A percentile compares a stretch with the other conserved stretches of the same genome.
These are phyloP conservation scores for Bombus terrestris DNA, from an alignment of 1,140 invertebrate species.

Conservation along the genomic window DNA sequence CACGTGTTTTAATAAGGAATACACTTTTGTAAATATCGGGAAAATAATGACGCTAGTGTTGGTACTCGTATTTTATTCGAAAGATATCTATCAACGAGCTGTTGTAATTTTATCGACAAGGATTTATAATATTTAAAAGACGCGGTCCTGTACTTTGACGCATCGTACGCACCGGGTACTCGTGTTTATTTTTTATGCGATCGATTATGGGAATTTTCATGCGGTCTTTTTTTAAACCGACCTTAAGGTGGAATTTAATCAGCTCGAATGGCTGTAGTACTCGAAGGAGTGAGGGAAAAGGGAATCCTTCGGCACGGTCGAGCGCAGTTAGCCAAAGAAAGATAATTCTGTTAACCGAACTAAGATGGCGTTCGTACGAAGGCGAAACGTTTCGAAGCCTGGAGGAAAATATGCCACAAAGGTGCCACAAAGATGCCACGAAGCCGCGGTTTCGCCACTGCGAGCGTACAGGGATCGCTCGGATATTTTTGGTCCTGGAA, in stretches of 20 bases:
- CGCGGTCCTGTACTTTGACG: too few species aligned
- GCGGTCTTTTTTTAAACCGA: slow-evolving; percentile 5
- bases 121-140: too few species aligned
- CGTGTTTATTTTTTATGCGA: not conserved
- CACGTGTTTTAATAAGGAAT: rapidly evolving
- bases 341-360: slow-evolving; percentile 52
- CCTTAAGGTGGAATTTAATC: slow-evolving; percentile 41
- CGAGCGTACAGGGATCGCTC: slow-evolving; percentile 41
- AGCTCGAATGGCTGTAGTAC: not conserved
- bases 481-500: slow-evolving; percentile 62
- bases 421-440: slow-evolving; percentile 64
- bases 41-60: too few species aligned
- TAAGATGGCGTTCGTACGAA: slow-evolving; percentile 43
- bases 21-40: not conserved
- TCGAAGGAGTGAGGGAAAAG: too few species aligned
- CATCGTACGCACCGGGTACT: too few species aligned
- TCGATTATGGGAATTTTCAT: not conserved
- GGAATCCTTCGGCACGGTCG: slow-evolving; percentile 21
- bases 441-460: slow-evolving; percentile 45
- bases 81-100: too few species aligned
- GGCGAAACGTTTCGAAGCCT: slow-evolving; percentile 49
- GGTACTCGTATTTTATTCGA: too few species aligned
- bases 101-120: too few species aligned
- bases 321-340: slow-evolving; percentile 63
- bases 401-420: slow-evolving; percentile 59